Percentiles rank a stretch among this genome's conserved stretches.
These are phyloP conservation scores for Lasioglossum malachurum DNA, from an alignment of 2,888 invertebrate species.

Conservation along the genomic window DNA sequence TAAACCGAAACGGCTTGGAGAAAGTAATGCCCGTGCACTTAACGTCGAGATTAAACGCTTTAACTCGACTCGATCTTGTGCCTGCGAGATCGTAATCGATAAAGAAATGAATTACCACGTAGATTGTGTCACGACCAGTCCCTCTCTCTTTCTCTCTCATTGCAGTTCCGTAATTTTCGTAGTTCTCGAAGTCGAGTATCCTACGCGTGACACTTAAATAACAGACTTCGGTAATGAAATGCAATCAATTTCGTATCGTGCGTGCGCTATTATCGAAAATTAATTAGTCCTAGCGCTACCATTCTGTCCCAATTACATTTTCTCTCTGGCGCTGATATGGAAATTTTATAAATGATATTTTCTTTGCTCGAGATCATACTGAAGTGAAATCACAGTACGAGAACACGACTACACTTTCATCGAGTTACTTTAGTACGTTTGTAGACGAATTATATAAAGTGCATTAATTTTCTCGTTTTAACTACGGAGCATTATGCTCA, in stretches of 20 bases:
- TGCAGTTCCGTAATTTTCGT: slow-evolving; percentile 6
- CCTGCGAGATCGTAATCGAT: slow-evolving; percentile 33
- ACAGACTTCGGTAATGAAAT: neutral
- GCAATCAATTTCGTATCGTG: neutral
- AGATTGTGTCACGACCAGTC: neutral
- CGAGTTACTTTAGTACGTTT: neutral
- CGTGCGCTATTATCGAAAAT: neutral
- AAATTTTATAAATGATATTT: neutral
- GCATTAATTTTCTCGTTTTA: neutral
- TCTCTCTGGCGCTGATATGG: neutral
- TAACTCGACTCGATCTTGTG: slow-evolving; percentile 15
- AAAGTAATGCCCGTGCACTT: slow-evolving; percentile 44
- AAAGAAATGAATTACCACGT: slow-evolving; percentile 18
- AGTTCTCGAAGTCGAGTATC: neutral
- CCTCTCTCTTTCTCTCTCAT: too few species aligned
- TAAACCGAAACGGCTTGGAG: slow-evolving; percentile 44
- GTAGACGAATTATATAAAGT: neutral
- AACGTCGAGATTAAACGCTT: slow-evolving; percentile 35
- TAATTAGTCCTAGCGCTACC: neutral
- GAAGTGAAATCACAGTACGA: neutral
- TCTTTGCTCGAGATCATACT: neutral
- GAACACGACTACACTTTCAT: neutral
- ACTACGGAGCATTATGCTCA: neutral
- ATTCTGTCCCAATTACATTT: neutral
- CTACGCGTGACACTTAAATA: neutral